A percentile compares a stretch with the other conserved stretches of the same genome.
These are phyloP conservation scores for Columba janthina DNA, from an alignment of 2,113 vertebrate genomes.

Conservation along the genomic window DNA sequence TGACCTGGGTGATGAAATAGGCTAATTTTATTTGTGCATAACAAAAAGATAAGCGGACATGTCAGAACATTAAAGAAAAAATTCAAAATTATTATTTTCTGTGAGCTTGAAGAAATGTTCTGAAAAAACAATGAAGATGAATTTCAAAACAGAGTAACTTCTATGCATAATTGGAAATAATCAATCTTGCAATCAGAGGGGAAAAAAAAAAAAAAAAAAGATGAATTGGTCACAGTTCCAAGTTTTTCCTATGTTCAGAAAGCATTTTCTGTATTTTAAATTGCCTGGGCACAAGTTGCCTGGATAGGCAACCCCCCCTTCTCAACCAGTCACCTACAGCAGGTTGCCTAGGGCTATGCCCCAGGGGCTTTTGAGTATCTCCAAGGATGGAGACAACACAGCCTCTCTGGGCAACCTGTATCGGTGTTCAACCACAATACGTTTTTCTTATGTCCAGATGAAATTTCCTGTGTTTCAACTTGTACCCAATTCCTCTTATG, in stretches of 20 bases:
- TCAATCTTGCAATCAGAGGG: not conserved
- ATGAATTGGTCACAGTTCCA: not conserved
- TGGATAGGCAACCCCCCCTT: accelerated
- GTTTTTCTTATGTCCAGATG: not conserved
- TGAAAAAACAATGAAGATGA: not conserved
- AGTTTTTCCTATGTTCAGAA: not conserved
- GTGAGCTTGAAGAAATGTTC: not conserved
- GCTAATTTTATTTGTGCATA: not conserved
- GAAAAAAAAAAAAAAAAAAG: not conserved
- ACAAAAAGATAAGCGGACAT: not conserved
- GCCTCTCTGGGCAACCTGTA: not conserved
- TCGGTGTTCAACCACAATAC: not conserved
- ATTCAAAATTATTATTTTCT: not conserved
- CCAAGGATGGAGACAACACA: not conserved
- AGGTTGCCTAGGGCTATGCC: not conserved
- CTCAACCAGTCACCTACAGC: not conserved
- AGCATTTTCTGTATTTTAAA: not conserved
- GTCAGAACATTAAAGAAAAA: not conserved
- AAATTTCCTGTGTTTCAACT: not conserved
- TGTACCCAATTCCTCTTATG: not conserved
- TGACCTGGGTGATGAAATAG: not conserved
- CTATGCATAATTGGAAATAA: not conserved
- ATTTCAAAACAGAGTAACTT: not conserved
- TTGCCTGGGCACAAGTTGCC: not conserved
- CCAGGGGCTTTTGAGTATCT: not conserved